Conservation (phyloP, 2,113 vertebrate genomes). For the Lucifuga dentata region DNA sequence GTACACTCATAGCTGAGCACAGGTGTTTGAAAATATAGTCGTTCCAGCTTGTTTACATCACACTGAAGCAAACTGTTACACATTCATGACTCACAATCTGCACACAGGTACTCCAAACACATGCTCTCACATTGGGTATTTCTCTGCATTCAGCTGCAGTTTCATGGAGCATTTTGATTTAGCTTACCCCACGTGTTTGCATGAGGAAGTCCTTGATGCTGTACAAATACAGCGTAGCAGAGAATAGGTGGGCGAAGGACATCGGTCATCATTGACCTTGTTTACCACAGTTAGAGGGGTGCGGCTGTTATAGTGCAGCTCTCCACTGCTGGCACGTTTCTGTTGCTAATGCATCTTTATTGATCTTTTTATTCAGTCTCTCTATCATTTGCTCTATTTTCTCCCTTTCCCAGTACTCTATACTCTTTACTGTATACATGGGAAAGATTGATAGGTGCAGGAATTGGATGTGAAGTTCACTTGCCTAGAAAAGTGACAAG, state of each 20-base stretch:
- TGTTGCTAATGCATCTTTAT: slow-evolving; percentile 66
- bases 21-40: slow-evolving; percentile 42
- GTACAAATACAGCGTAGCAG: slow-evolving; percentile 43
- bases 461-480: not conserved
- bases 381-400: not conserved
- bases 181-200: slow-evolving; percentile 42
- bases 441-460: too few species aligned
- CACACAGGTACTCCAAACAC: slow-evolving; percentile 37
- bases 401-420: not conserved
- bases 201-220: slow-evolving; percentile 64
- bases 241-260: slow-evolving; percentile 61
- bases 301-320: slow-evolving; percentile 36
- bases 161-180: slow-evolving; percentile 1
- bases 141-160: not conserved
- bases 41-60: slow-evolving; percentile 24
- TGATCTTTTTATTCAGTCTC: slow-evolving; percentile 43
- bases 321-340: slow-evolving; percentile 35
- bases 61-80: slow-evolving; percentile 25
- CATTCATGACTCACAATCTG: slow-evolving; percentile 16
- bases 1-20: not conserved
- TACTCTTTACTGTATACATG: too few species aligned
- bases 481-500: not conserved
- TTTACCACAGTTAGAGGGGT: slow-evolving; percentile 55
- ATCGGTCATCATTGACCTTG: slow-evolving; percentile 68
- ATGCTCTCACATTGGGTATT: not conserved